Evolutionary conservation across 2,888 invertebrate genomes (phyloP).

Genomic region (Oxycera nigricornis): DNA sequence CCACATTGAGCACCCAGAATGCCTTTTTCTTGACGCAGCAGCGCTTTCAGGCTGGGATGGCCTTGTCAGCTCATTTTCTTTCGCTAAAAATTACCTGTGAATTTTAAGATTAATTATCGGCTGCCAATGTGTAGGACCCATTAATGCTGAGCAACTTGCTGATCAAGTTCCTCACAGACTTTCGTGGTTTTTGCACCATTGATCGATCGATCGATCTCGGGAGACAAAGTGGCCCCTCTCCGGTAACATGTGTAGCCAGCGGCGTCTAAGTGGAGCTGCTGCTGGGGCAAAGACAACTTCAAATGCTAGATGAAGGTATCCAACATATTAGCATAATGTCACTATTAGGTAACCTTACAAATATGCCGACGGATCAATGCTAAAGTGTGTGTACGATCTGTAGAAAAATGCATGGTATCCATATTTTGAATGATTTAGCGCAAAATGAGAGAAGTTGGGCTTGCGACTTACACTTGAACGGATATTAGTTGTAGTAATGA

Average conservation of each 20-base stretch:
- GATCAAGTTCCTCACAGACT: background rate
- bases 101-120: constrained; percentile 18
- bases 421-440: no score
- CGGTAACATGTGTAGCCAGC: background rate
- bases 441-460: no score
- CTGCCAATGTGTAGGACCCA: constrained; percentile 11
- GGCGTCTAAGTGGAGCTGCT: no score
- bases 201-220: background rate
- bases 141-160: background rate
- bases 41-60: background rate
- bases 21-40: background rate
- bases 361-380: no score
- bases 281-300: background rate
- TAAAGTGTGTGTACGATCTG: no score
- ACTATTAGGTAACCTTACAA: background rate
- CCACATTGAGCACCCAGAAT: background rate
- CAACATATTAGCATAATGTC: background rate
- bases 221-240: background rate
- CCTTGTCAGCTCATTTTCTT: constrained; percentile 7
- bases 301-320: background rate
- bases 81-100: constrained; percentile 11
- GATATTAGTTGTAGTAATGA: no score
- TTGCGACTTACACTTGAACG: no score
- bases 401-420: no score
- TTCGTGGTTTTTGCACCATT: background rate